Evolutionary conservation across 2,113 vertebrate species (phyloP).

Genomic region (Tyrannus savana): DNA sequence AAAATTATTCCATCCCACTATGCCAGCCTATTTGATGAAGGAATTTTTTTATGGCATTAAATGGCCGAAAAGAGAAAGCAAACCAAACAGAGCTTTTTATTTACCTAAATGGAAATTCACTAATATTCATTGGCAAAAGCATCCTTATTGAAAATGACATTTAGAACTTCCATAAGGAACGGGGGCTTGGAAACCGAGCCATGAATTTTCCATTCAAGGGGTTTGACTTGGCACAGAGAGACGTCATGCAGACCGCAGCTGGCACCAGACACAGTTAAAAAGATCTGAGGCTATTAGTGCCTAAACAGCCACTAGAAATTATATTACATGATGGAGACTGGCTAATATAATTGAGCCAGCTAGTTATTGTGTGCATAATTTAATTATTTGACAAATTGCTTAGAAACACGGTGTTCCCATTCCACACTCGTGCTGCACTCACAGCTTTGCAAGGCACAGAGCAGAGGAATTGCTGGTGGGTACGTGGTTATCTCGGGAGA

Average conservation of each 20-base stretch:
- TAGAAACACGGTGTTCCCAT: conserved; percentile 49
- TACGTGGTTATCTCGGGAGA: not conserved
- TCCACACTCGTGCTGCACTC: not conserved
- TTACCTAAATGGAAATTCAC: not conserved
- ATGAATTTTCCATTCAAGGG: conserved; percentile 50
- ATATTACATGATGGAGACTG: conserved; percentile 66
- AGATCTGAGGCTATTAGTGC: conserved; percentile 67
- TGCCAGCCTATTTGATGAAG: not conserved
- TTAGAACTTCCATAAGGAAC: conserved; percentile 10
- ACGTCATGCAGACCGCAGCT: conserved; percentile 33
- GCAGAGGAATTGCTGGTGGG: conserved; percentile 24
- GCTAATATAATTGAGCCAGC: conserved; percentile 69
- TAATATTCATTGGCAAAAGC: not conserved
- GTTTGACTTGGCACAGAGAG: conserved; percentile 52
- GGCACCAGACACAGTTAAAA: conserved; percentile 59
- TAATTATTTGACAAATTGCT: conserved; percentile 73
- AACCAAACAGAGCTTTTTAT: not conserved
- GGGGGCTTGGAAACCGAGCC: not conserved
- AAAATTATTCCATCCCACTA: not conserved
- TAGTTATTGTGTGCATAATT: conserved; percentile 68
- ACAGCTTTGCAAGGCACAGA: not conserved
- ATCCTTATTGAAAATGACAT: not conserved
- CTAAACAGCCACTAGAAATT: conserved; percentile 69
- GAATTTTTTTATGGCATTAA: not conserved
- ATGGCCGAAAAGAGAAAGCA: not conserved